Conservation (phyloP, 2,888 invertebrate species). For the Ypsolopha scabrella region DNA sequence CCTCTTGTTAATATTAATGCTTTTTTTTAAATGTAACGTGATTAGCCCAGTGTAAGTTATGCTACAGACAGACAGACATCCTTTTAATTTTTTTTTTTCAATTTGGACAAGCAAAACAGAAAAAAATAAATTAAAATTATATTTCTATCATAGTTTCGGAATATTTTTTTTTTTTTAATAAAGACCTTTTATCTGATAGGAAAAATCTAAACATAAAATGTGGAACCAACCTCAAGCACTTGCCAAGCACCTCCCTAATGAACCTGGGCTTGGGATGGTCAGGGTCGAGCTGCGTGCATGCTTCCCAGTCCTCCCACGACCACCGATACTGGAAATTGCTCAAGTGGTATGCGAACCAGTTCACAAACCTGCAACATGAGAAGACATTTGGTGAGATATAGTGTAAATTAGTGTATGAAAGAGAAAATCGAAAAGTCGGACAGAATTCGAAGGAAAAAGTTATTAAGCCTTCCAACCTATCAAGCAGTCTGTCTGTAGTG, state of each 20-base stretch:
- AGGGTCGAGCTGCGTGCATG: slow-evolving; percentile 83
- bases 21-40: too few relatives aligned
- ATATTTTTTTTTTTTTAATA: too few relatives aligned
- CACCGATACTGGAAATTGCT: slow-evolving; percentile 99
- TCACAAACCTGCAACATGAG: slow-evolving; percentile 79
- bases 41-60: too few relatives aligned
- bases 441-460: too few relatives aligned
- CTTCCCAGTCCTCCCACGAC: slow-evolving; percentile 98
- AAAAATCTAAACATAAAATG: background rate
- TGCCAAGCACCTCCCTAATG: slow-evolving; percentile 90
- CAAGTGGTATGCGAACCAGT: slow-evolving; percentile 98
- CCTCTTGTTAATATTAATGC: too few relatives aligned
- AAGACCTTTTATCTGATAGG: background rate
- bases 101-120: slow-evolving; percentile 7
- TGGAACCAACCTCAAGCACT: slow-evolving; percentile 83
- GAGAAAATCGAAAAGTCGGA: background rate
- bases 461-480: too few relatives aligned
- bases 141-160: too few relatives aligned
- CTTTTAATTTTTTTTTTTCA: background rate
- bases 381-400: background rate
- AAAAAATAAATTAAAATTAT: background rate
- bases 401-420: background rate
- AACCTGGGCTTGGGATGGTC: slow-evolving; percentile 96
- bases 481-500: too few relatives aligned
- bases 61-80: too few relatives aligned